These are phyloP conservation scores for Casuarius casuarius DNA, from an alignment of 2,113 vertebrate genomes.

Conservation along the genomic window DNA sequence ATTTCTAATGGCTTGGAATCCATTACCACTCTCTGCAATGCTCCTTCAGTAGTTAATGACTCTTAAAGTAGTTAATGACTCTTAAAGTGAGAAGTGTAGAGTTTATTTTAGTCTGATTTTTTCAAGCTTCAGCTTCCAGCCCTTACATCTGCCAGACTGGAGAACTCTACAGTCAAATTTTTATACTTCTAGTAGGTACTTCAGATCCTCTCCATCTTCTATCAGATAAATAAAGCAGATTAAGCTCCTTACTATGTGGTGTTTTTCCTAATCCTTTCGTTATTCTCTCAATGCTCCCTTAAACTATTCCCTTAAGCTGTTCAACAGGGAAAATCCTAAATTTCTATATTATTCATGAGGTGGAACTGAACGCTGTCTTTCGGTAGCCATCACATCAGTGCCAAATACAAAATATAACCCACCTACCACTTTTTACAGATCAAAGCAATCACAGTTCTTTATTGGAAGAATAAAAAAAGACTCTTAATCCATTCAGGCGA, in stretches of 20 bases:
- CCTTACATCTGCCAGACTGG: background rate
- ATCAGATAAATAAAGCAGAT: background rate
- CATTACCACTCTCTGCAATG: background rate
- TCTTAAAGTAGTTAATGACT: background rate
- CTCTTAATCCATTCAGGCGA: background rate
- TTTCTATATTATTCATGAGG: slow-evolving; percentile 40
- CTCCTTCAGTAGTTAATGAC: background rate
- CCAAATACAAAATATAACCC: slow-evolving; percentile 48
- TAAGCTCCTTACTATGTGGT: background rate
- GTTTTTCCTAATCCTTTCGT: slow-evolving; percentile 21
- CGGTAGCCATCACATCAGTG: background rate
- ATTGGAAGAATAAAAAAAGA: slow-evolving; percentile 30
- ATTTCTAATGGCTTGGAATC: background rate
- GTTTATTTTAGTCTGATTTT: slow-evolving; percentile 10
- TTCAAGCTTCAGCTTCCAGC: background rate
- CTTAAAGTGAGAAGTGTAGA: background rate
- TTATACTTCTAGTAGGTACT: slow-evolving; percentile 1
- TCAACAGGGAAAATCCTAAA: slow-evolving; percentile 15
- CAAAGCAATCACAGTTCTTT: slow-evolving; percentile 42
- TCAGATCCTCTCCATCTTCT: background rate
- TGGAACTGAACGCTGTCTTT: background rate
- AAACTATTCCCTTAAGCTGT: background rate
- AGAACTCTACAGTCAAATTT: background rate
- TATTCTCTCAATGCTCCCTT: background rate
- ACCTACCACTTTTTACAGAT: slow-evolving; percentile 13